Evolutionary conservation across 2,797 vertebrate genomes (phyloP).

Genomic region (Jordanella pulchra): DNA sequence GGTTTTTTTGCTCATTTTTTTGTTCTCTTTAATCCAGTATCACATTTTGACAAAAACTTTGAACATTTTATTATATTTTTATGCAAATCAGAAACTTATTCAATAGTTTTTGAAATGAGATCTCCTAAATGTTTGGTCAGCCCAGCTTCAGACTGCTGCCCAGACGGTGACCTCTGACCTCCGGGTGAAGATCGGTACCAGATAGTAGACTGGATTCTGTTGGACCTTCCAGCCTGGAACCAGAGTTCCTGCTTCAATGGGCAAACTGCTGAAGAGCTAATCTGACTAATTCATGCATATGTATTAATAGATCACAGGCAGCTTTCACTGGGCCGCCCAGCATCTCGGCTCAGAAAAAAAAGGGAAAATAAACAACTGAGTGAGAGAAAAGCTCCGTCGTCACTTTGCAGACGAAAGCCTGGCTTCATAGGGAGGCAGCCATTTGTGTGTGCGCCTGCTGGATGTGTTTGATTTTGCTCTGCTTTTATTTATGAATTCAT

Average conservation of each 20-base stretch:
- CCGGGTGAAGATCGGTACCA: not conserved
- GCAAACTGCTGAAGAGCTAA: conserved; percentile 46
- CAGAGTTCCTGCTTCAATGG: conserved; percentile 41
- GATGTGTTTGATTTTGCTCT: conserved; percentile 42
- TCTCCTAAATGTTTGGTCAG: not conserved
- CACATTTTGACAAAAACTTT: too few species aligned
- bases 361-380: conserved; percentile 40
- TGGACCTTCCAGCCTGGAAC: conserved; percentile 30
- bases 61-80: too few species aligned
- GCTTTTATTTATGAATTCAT: conserved; percentile 27
- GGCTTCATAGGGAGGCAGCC: conserved; percentile 16
- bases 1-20: too few species aligned
- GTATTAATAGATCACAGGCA: conserved; percentile 67
- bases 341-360: conserved; percentile 17
- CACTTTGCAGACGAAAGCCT: conserved; percentile 23
- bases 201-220: conserved; percentile 26
- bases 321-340: conserved; percentile 43
- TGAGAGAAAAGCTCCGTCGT: conserved; percentile 19
- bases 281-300: conserved; percentile 58
- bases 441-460: conserved; percentile 21
- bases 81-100: too few species aligned
- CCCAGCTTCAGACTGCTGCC: not conserved
- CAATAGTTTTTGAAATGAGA: not conserved
- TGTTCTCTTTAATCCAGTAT: too few species aligned
- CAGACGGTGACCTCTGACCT: conserved; percentile 29